Evolutionary conservation across 2,888 invertebrate genomes (phyloP), one percentile per base, ranked within the genome.

Genomic region (Aplocera efformata): DNA sequence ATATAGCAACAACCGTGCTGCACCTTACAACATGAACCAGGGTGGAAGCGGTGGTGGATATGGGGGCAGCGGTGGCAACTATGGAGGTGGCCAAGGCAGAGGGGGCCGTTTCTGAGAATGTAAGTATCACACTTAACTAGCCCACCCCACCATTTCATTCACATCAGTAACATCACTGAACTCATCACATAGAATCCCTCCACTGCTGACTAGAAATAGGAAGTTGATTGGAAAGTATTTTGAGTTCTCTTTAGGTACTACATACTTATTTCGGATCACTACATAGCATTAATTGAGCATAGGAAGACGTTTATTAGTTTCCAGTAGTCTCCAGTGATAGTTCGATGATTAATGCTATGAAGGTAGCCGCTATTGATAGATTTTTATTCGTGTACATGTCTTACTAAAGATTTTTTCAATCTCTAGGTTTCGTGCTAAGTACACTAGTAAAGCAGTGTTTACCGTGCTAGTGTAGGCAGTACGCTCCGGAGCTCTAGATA

Each of bases 1-100:
- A 63, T 93, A 90, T 79, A 90, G 90, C 63, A 92, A 92, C 53
- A 93, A 92, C 64, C 86, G 94, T 57, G 86, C 92, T 26, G 82
- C 93, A 53, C 92, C 95, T 58, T 92, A 95, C 81, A 93, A 94
- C 90, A 80, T 86, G 77, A 90, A 89, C 56, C 91, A 90, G 79
- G 92, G 91, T 50, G 86, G 90, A 7, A 89, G 88, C 20, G 88
- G 79, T 1, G 74, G 79, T 7, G 72, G 89, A n/a, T 81, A 85
- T 34, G 64, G 67, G 6, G 67, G 71, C 37, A 74, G 82, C n/a
- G 79, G 85, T 1, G 75, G 79, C 28, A 65, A 45, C 57, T 71
- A 88, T 8, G 88, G 86, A 1, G 84, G 86, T 3, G 86, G 83
- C 31, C 82, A 79, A 43, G 88, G 80, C 40, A 41, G 74, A 80